phyloP scores from a whole-genome alignment of 2,888 invertebrate species.

The Sinotaia quadrata region DNA sequence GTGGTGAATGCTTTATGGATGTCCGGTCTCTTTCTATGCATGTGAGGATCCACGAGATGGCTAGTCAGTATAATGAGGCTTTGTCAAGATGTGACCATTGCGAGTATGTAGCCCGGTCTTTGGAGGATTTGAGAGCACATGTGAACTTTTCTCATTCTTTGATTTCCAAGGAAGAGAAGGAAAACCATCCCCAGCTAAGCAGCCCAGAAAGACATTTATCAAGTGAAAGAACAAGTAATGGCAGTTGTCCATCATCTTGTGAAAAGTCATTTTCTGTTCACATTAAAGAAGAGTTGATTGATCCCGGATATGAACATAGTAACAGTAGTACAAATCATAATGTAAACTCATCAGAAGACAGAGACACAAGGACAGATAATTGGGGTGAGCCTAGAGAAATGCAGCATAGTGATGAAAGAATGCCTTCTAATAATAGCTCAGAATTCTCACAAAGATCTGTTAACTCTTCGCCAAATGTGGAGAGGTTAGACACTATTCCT shows the following conservation, averaged over 20 bases:
- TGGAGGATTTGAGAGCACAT: slow-evolving; percentile 57
- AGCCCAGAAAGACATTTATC: slow-evolving; percentile 9
- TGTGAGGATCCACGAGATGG: slow-evolving; percentile 58
- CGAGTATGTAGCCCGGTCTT: slow-evolving; percentile 51
- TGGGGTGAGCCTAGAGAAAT: too few species aligned
- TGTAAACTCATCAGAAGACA: too few species aligned
- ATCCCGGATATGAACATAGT: slow-evolving; percentile 25
- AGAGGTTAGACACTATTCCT: too few species aligned
- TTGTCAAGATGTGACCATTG: slow-evolving; percentile 59
- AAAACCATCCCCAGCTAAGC: slow-evolving; percentile 12
- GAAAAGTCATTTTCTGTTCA: background rate
- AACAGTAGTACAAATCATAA: background rate
- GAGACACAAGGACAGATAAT: too few species aligned
- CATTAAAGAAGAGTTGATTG: slow-evolving; percentile 33
- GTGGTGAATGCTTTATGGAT: slow-evolving; percentile 63
- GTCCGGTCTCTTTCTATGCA: slow-evolving; percentile 54
- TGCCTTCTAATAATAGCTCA: too few species aligned
- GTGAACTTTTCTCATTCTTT: slow-evolving; percentile 41
- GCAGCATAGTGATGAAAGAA: too few species aligned
- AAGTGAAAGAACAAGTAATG: background rate
- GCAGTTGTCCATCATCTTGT: background rate
- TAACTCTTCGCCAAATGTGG: too few species aligned
- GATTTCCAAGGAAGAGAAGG: slow-evolving; percentile 22
- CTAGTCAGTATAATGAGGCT: slow-evolving; percentile 49
- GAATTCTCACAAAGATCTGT: too few species aligned